phyloP scores from a whole-genome alignment of 1,140 invertebrate genomes.

The Pseudachorutes palmiensis region DNA sequence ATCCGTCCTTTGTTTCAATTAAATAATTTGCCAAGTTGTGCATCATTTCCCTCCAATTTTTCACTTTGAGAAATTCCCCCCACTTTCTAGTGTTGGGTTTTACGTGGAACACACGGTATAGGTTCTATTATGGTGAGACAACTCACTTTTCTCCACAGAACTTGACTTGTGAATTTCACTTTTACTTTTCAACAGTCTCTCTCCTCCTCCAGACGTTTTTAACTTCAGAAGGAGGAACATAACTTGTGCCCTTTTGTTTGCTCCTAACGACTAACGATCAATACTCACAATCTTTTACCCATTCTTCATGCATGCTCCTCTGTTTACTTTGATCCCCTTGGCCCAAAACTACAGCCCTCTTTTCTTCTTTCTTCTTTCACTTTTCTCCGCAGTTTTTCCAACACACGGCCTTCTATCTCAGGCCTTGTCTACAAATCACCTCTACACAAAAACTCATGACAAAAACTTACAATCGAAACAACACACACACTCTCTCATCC shows the following conservation, averaged over 20 bases:
- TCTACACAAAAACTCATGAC: neutral
- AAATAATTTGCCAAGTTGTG: too few relatives aligned
- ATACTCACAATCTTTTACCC: conserved; percentile 24
- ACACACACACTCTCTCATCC: too few relatives aligned
- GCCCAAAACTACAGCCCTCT: neutral
- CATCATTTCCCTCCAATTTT: too few relatives aligned
- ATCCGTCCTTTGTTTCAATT: too few relatives aligned
- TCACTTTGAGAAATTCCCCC: too few relatives aligned
- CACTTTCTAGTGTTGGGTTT: too few relatives aligned
- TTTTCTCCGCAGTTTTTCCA: neutral
- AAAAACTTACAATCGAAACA: too few relatives aligned
- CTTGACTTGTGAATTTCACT: too few relatives aligned
- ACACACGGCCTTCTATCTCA: neutral
- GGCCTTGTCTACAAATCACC: neutral
- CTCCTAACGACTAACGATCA: conserved; percentile 20
- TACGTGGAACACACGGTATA: too few relatives aligned
- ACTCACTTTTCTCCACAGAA: too few relatives aligned
- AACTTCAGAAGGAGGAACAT: conserved; percentile 2
- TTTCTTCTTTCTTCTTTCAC: conserved; percentile 5
- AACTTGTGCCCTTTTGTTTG: conserved; percentile 22
- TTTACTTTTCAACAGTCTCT: conserved; percentile 13
- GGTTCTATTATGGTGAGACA: too few relatives aligned
- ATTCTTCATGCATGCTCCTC: conserved; percentile 20
- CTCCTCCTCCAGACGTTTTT: neutral
- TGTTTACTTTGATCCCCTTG: conserved; percentile 25